These are phyloP conservation scores for Drosophila paulistorum DNA, from an alignment of 1,140 invertebrate genomes.

Conservation along the genomic window DNA sequence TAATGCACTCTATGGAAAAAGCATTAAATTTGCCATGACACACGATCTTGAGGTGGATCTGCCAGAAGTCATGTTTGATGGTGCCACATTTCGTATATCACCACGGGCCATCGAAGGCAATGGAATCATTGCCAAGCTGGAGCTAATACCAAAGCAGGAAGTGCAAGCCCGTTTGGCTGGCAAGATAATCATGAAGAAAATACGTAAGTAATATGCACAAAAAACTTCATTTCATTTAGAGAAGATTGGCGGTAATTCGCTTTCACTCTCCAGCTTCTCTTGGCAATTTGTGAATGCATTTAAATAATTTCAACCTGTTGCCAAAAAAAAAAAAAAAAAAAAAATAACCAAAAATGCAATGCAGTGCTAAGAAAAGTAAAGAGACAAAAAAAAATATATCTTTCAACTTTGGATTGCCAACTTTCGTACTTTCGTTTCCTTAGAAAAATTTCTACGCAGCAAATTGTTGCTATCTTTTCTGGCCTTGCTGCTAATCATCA, in stretches of 20 bases:
- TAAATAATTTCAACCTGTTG: constrained; percentile 20
- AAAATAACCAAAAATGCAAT: constrained; percentile 15
- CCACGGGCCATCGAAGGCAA: constrained; percentile 88
- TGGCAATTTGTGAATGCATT: constrained; percentile 29
- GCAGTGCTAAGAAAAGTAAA: neutral
- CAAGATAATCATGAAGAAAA: constrained; percentile 88
- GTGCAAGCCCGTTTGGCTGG: constrained; percentile 83
- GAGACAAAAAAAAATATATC: neutral
- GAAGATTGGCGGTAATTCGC: constrained; percentile 34
- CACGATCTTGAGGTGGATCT: constrained; percentile 89
- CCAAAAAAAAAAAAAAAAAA: constrained; percentile 1
- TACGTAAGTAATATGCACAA: constrained; percentile 85
- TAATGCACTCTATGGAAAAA: constrained; percentile 87
- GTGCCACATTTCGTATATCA: constrained; percentile 88
- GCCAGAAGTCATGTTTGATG: constrained; percentile 88
- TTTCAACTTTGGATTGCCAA: constrained; percentile 21
- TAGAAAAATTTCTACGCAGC: constrained; percentile 90
- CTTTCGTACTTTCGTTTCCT: constrained; percentile 66
- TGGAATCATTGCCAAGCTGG: constrained; percentile 88
- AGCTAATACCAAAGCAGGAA: constrained; percentile 85
- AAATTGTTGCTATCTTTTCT: constrained; percentile 89
- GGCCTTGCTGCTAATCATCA: constrained; percentile 90
- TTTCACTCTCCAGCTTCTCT: constrained; percentile 54
- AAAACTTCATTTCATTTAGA: constrained; percentile 1
- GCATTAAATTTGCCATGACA: constrained; percentile 89